Percentiles rank a stretch among this genome's conserved stretches.
Evolutionary conservation across 2,888 invertebrate genomes (phyloP).

Genomic region (Tenthredo mesomela): DNA sequence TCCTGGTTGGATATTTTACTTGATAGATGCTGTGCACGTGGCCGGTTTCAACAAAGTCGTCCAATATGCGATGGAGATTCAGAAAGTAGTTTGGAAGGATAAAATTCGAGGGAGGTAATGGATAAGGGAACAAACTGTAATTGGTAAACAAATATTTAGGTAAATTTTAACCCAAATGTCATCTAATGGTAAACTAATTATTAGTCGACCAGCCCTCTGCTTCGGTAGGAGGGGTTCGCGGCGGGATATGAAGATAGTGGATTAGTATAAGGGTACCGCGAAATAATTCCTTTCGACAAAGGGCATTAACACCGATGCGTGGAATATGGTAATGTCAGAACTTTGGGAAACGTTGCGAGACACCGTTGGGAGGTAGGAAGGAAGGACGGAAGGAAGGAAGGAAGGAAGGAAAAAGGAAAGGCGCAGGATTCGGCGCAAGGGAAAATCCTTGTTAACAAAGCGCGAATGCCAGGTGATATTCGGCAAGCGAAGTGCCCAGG

Average conservation of each 20-base stretch:
- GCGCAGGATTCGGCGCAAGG: background rate
- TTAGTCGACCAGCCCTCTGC: background rate
- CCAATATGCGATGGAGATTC: background rate
- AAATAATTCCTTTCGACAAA: constrained; percentile 46
- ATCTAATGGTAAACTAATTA: background rate
- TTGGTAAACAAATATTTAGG: background rate
- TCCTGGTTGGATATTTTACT: background rate
- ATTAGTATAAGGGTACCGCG: constrained; percentile 17
- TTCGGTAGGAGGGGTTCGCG: background rate
- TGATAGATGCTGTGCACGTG: background rate
- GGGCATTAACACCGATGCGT: constrained; percentile 58
- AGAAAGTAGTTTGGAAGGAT: background rate
- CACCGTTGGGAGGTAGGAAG: background rate
- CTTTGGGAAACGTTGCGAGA: constrained; percentile 23
- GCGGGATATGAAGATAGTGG: constrained; percentile 19
- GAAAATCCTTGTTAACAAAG: constrained; percentile 52
- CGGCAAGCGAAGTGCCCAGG: constrained; percentile 23
- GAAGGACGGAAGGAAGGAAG: constrained; percentile 19
- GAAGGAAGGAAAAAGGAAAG: background rate
- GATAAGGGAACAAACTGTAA: background rate
- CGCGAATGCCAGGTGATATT: constrained; percentile 37
- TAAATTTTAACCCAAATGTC: background rate
- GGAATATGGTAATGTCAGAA: constrained; percentile 65
- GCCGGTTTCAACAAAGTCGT: background rate
- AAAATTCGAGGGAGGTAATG: background rate